A percentile compares a stretch with the other conserved stretches of the same genome.
These are phyloP conservation scores for Drosophila asahinai DNA, from an alignment of 1,140 invertebrate species.

Conservation along the genomic window DNA sequence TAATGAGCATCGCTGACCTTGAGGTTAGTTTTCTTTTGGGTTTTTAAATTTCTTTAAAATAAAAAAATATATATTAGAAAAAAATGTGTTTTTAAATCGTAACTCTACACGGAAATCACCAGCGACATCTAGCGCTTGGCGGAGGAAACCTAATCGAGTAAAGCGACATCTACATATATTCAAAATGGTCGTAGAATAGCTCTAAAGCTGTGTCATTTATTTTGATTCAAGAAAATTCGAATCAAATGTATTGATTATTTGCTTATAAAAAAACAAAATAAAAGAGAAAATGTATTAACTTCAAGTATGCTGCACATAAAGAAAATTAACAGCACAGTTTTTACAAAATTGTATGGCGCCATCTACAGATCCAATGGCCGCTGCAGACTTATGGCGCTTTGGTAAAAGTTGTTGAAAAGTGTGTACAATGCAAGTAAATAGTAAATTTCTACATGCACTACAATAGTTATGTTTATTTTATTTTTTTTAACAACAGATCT, in stretches of 20 bases:
- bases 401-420: background rate
- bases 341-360: background rate
- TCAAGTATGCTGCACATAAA: background rate
- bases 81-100: background rate
- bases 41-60: background rate
- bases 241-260: too few relatives aligned
- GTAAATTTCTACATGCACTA: background rate
- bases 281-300: too few relatives aligned
- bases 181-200: background rate
- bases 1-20: slow-evolving; percentile 11
- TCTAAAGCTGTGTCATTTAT: background rate
- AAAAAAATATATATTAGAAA: too few relatives aligned
- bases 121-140: slow-evolving; percentile 1
- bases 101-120: background rate
- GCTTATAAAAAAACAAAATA: too few relatives aligned
- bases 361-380: background rate
- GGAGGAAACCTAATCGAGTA: background rate
- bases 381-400: background rate
- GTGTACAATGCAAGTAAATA: background rate
- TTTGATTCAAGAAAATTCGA: background rate
- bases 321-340: too few relatives aligned
- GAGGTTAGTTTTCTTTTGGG: background rate
- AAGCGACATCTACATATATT: slow-evolving; percentile 1
- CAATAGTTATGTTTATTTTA: background rate
- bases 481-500: too few relatives aligned